Base-by-base conservation (phyloP, 2,888 invertebrate species). In the Pyrrhosoma nymphula region DNA sequence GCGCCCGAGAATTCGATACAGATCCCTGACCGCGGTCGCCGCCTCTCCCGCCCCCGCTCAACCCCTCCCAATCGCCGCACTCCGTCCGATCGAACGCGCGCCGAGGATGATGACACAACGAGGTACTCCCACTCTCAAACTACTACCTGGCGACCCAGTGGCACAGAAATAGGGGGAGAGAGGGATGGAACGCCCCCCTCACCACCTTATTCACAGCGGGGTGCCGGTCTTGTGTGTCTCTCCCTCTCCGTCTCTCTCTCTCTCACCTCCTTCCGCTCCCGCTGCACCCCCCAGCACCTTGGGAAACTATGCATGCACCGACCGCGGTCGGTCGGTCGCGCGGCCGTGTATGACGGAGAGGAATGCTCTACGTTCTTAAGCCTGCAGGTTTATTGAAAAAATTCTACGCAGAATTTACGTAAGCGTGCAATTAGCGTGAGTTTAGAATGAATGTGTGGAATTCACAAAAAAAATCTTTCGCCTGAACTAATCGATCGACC, bases 111-210 rank as follows among this genome's bases (percentile, higher is more conserved):
- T 63, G 63, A 60, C 20, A 26, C 91, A 91, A 91, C 60, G 0
- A 60, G 18, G 16, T 20, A 60, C 60, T 60, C 39, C 63, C 82
- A 69, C 69, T 47, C 47, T 69, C 69, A 69, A 35, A 12, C 35
- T 26, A 69, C n/a, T 82, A 10, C 82, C 30, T 82, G 30, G 26
- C 63, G 91, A 91, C 91, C 91, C 39, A 91, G 91, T 91, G 63
- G 91, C 91, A 91, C 39, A 91, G 23, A 63, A 91, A 69, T 20
- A 35, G 82, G 60, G 56, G 18, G 60, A 20, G 30, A 60, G 16
- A 60, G 8, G 47, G 47, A 47, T 4, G 47, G 47, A 8, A 47
- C 47, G 56, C 90, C n/a, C 30, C 20, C 10, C 69, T 69, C 8
- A 2, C 47, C 47, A 8, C 47, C 47, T 47, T 8, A 2, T 47